Evolutionary conservation across 1,140 invertebrate genomes (phyloP).

Genomic region (Cecropterus lyciades): DNA sequence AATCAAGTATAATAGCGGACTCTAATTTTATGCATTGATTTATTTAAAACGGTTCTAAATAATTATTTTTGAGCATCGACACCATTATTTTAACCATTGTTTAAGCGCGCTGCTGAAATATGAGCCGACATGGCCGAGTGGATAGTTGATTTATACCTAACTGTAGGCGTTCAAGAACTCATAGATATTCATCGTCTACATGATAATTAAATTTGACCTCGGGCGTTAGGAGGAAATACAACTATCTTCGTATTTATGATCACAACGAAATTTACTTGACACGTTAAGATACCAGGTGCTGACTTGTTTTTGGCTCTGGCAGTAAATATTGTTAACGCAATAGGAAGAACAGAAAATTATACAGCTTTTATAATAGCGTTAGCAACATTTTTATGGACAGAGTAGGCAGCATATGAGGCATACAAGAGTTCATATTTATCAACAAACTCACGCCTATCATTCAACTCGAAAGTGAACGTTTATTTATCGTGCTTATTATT

Average conservation of each 20-base stretch:
- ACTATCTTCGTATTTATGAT: slow-evolving; percentile 60
- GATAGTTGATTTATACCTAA: slow-evolving; percentile 56
- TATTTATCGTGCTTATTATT: no score
- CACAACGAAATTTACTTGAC: slow-evolving; percentile 62
- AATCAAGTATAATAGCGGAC: slow-evolving; percentile 71
- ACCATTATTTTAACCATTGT: slow-evolving; percentile 78
- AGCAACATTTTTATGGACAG: slow-evolving; percentile 16
- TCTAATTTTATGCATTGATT: slow-evolving; percentile 78
- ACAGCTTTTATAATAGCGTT: slow-evolving; percentile 40
- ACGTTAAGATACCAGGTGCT: slow-evolving; percentile 56
- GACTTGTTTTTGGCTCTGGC: slow-evolving; percentile 48
- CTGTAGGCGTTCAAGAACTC: slow-evolving; percentile 56
- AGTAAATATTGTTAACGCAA: slow-evolving; percentile 70
- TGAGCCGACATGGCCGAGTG: slow-evolving; percentile 50
- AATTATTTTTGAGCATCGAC: slow-evolving; percentile 75
- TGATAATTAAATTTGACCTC: slow-evolving; percentile 76
- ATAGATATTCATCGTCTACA: slow-evolving; percentile 58
- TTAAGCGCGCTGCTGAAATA: slow-evolving; percentile 70
- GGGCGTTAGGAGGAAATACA: slow-evolving; percentile 56
- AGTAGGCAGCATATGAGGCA: background rate
- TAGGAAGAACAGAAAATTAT: slow-evolving; percentile 43
- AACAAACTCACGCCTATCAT: background rate
- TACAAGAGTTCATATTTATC: background rate
- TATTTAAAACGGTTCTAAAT: slow-evolving; percentile 76
- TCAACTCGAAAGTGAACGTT: no score